Evolutionary conservation across 30 jellyfish, hydroid and myxozoan genomes (phyloP).

Genomic region (Cassiopea xamachana): DNA sequence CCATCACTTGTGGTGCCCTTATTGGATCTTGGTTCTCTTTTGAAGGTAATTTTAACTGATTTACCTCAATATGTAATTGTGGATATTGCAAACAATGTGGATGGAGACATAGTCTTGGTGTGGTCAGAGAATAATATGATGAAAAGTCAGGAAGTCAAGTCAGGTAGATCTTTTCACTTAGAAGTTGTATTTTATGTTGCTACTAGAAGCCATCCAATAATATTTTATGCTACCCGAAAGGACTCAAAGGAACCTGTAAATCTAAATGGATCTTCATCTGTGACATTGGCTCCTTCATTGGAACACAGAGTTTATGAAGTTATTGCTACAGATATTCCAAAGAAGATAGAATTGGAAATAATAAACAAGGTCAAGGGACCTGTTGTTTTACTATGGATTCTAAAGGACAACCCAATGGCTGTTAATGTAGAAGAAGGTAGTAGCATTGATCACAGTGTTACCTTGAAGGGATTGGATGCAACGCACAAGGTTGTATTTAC

Average conservation of each 20-base stretch:
- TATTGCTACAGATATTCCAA: slow-evolving; percentile 29
- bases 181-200: slow-evolving; percentile 11
- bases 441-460: neutral
- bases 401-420: slow-evolving; percentile 15
- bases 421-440: neutral
- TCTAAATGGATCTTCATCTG: slow-evolving; percentile 22
- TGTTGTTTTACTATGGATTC: slow-evolving; percentile 25
- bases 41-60: neutral
- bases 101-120: neutral
- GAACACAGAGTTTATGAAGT: neutral
- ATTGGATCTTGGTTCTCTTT: neutral
- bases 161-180: neutral
- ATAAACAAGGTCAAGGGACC: slow-evolving; percentile 38
- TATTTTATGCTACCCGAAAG: slow-evolving; percentile 3
- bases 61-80: slow-evolving; percentile 1
- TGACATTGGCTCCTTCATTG: slow-evolving; percentile 9
- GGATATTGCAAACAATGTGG: slow-evolving; percentile 58
- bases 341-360: neutral
- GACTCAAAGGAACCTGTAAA: slow-evolving; percentile 13
- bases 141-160: neutral
- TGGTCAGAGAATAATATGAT: slow-evolving; percentile 8
- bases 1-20: neutral
- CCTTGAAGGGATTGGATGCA: slow-evolving; percentile 24
- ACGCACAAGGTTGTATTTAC: slow-evolving; percentile 5
- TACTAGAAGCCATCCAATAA: slow-evolving; percentile 1